Percentiles rank a stretch among this genome's conserved stretches.
Evolutionary conservation across 1,140 invertebrate species (phyloP).

Genomic region (Cotesia glomerata): DNA sequence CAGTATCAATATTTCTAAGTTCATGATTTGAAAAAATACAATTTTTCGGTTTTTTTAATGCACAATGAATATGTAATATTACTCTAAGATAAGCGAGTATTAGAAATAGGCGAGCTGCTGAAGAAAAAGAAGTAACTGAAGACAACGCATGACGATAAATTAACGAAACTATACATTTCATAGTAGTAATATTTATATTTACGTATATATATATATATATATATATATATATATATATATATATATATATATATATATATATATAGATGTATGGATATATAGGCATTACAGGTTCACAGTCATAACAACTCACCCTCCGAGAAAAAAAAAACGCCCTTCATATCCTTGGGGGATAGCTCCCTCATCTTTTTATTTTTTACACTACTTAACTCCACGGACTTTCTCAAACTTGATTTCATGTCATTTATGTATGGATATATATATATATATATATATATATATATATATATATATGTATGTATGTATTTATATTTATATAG

Average conservation of each 20-base stretch:
- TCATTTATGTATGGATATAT: not conserved
- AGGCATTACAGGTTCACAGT: constrained; percentile 47
- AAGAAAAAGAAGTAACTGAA: too few relatives aligned
- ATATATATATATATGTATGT: too few relatives aligned
- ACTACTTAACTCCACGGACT: constrained; percentile 2
- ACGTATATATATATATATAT: constrained; percentile 42
- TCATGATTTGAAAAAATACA: too few relatives aligned
- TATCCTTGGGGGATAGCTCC: constrained; percentile 46
- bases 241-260: not conserved
- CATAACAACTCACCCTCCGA: constrained; percentile 53
- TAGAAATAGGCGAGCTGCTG: too few relatives aligned
- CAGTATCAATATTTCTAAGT: too few relatives aligned
- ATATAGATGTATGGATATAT: constrained; percentile 44
- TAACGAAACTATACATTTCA: too few relatives aligned
- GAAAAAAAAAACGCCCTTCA: constrained; percentile 49
- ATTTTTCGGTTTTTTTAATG: too few relatives aligned
- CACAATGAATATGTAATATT: too few relatives aligned
- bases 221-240: constrained; percentile 33
- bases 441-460: not conserved
- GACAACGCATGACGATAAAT: too few relatives aligned
- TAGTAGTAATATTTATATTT: too few relatives aligned
- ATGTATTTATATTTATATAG: not conserved
- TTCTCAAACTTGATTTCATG: constrained; percentile 15
- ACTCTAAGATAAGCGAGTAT: too few relatives aligned
- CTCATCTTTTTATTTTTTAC: constrained; percentile 3